phyloP scores from a whole-genome alignment of 2,888 invertebrate species.

The Trichacis sp. region DNA sequence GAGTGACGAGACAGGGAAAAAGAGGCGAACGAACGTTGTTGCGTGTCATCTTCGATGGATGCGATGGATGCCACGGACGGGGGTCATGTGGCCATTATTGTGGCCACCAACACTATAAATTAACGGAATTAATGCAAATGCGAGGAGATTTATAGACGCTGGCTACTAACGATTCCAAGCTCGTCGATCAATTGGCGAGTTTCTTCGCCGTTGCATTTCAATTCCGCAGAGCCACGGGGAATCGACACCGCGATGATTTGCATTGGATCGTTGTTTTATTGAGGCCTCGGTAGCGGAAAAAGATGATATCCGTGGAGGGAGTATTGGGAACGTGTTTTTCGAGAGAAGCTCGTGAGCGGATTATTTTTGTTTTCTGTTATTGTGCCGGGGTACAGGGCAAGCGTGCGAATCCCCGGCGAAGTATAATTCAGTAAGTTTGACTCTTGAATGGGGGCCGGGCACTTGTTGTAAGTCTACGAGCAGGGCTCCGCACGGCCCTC shows the following conservation, averaged over 20 bases:
- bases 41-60: slow-evolving; percentile 32
- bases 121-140: slow-evolving; percentile 14
- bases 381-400: slow-evolving; percentile 5
- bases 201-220: neutral
- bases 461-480: slow-evolving; percentile 30
- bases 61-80: slow-evolving; percentile 14
- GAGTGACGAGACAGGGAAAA: slow-evolving; percentile 27
- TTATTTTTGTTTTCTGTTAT: slow-evolving; percentile 2
- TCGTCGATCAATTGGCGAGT: neutral
- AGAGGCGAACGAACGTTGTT: slow-evolving; percentile 24
- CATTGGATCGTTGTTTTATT: no score
- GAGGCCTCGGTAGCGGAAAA: no score
- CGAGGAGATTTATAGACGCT: neutral
- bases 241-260: no score
- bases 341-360: no score
- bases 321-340: no score
- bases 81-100: slow-evolving; percentile 11
- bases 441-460: slow-evolving; percentile 54
- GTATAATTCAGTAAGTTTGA: slow-evolving; percentile 54
- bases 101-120: slow-evolving; percentile 15
- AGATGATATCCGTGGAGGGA: no score
- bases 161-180: neutral
- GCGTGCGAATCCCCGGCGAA: slow-evolving; percentile 46
- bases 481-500: slow-evolving; percentile 40
- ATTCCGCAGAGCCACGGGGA: no score